Evolutionary conservation across 2,888 invertebrate genomes (phyloP).

Genomic region (Drepana falcataria): DNA sequence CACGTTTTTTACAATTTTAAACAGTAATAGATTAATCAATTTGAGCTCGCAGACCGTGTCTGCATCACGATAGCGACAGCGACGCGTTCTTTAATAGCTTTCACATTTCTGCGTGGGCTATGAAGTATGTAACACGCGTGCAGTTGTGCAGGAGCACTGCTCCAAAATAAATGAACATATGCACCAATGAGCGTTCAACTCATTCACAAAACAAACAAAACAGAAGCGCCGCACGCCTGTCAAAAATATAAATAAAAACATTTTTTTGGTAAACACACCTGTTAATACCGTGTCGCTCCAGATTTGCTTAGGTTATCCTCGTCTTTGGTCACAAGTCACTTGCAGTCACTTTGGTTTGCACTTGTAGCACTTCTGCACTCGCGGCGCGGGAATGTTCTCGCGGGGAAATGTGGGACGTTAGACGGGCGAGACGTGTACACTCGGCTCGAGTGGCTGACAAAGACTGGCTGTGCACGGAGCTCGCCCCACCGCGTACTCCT

Average conservation of each 20-base stretch:
- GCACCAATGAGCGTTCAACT: conserved; percentile 24
- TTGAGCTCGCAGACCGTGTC: conserved; percentile 39
- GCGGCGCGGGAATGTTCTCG: conserved; percentile 34
- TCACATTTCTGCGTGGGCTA: conserved; percentile 48
- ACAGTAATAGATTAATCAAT: conserved; percentile 20
- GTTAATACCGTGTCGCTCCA: conserved; percentile 54
- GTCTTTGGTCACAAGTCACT: conserved; percentile 35
- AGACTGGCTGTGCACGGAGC: conserved; percentile 43
- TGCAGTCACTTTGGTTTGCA: conserved; percentile 39
- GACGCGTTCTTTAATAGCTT: conserved; percentile 37
- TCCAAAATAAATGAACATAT: conserved; percentile 20
- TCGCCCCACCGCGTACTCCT: conserved; percentile 34
- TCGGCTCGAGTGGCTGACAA: conserved; percentile 29
- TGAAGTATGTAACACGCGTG: conserved; percentile 4
- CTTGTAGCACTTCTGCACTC: conserved; percentile 46
- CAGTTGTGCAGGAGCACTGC: conserved; percentile 6
- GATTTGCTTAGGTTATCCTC: conserved; percentile 57
- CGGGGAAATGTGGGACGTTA: conserved; percentile 16
- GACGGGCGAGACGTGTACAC: conserved; percentile 24
- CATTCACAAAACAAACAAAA: conserved; percentile 44
- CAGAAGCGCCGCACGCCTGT: conserved; percentile 6
- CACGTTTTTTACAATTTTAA: conserved; percentile 5
- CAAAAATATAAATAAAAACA: conserved; percentile 9
- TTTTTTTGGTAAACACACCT: conserved; percentile 38
- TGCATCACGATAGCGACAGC: conserved; percentile 27